Conservation (phyloP, 2,797 vertebrate species). For the Toxotes lorentzi region DNA sequence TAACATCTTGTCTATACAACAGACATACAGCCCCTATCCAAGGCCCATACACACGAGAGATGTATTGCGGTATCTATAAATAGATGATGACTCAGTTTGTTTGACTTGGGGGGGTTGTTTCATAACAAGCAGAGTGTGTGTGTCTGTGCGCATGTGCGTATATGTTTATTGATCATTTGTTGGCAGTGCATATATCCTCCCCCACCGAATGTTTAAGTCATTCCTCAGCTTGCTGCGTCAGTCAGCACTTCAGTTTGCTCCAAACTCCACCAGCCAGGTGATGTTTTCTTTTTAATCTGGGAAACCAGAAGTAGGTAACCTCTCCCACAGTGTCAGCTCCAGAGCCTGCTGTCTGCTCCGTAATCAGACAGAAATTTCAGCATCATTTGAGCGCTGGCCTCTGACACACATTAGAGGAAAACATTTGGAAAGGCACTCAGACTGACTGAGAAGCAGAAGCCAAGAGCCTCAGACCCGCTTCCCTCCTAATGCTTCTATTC, state of each 20-base stretch:
- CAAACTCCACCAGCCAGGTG: slow-evolving; percentile 24
- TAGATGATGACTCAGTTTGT: slow-evolving; percentile 81
- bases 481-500: slow-evolving; percentile 80
- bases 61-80: slow-evolving; percentile 76
- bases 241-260: slow-evolving; percentile 10
- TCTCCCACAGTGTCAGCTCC: neutral
- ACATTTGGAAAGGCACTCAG: slow-evolving; percentile 47
- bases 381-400: slow-evolving; percentile 19
- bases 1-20: slow-evolving; percentile 66
- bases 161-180: slow-evolving; percentile 50
- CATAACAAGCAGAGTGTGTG: slow-evolving; percentile 65
- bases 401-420: slow-evolving; percentile 36
- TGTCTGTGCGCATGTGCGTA: slow-evolving; percentile 12
- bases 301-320: slow-evolving; percentile 14
- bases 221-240: slow-evolving; percentile 6
- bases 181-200: neutral
- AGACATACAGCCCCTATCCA: slow-evolving; percentile 44
- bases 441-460: slow-evolving; percentile 51
- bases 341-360: neutral
- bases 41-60: slow-evolving; percentile 63
- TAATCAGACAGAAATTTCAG: slow-evolving; percentile 18
- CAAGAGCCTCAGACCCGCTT: slow-evolving; percentile 64
- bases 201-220: neutral
- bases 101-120: slow-evolving; percentile 77
- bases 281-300: slow-evolving; percentile 3